Base-by-base conservation (phyloP, 2,113 vertebrate species). In the Bolborhynchus lineola region DNA sequence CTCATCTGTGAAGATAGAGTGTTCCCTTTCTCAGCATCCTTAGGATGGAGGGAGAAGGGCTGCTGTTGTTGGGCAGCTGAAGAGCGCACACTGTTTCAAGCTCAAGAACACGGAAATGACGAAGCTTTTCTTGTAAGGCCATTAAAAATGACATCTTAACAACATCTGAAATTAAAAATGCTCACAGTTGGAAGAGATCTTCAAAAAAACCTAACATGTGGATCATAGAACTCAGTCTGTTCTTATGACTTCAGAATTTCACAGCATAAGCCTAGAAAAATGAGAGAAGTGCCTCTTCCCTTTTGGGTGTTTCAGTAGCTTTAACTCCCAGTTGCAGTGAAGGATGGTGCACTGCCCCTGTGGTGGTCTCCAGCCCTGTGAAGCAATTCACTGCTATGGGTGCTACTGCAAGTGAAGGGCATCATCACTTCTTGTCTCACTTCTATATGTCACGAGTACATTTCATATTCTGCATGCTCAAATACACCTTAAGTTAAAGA, bases 111-210 rank as follows among this genome's bases (percentile, higher is more conserved):
- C 85, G 67, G 91, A 95, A 96, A 96, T 52, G 53, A 74, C 81
- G 90, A 57, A 91, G 52, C 8, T 77, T 84, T 96, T 31, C 88
- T 82, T 78, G 42, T 50, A 90, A 82, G 63, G 15, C 80, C 46
- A 50, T 88, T 94, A 92, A 92, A 94, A 91, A 96, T 86, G 91
- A 92, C 83, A 95, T 93, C 93, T 94, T 95, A 96, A 95, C 86
- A 90, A 93, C 88, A 95, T 95, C 88, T 96, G 92, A 90, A 95
- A 96, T 96, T 97, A 96, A 97, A 95, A 95, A 68, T 79, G 62
- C 67, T 96, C 42, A 14, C 57, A 70, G 63, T 44, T 83, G 91
- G 86, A 94, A 93, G 39, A 88, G 62, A 55, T 57, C 13, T 67
- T 83, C 57, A 69, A 92, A 92, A 86, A 92, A 83, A 28, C 9